Evolutionary conservation across 2,888 invertebrate genomes (phyloP), one percentile per base, ranked within the genome.

Genomic region (Philopedon plagiatum): DNA sequence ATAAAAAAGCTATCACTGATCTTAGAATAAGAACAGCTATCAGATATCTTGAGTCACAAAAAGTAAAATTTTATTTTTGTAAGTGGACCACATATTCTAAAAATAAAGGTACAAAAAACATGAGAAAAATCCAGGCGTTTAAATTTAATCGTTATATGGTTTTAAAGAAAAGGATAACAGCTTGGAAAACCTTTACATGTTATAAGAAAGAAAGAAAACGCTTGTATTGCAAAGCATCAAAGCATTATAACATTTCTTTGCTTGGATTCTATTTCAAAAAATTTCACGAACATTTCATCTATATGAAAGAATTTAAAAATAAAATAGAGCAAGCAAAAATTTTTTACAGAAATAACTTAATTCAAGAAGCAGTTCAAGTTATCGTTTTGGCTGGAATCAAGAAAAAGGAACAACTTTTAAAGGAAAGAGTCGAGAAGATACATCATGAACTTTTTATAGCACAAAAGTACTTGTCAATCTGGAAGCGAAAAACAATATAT

Each of bases 381-480:
- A 78, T 83, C 32, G 21, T 81, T 13, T 74, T 67, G 54, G 68
- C 75, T 11, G 80, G 79, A 26, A 74, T 75, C 26, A 63, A 71
- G 61, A 76, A 73, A 61, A 78, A 78, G 61, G 69, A 75, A 58
- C 41, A 68, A 23, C 71, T 75, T 62, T 73, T 78, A 9, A 75
- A 73, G 13, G 63, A 15, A 15, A 75, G 61, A 8, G 71, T 62
- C 46, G 69, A 73, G 23, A 74, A 62, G 32, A 62, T 78, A 15
- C 70, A 76, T 49, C 74, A 61, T 15, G 57, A 79, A 58, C 73
- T 80, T 61, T 76, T 74, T 61, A 73, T 81, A 65, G 75, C 77
- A 9, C 76, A 77, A 49, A 83, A 81, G 75, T 83, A 81, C 76
- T 77, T 77, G 21, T 75, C 76, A 63, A 78, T 78, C 41, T 82